Evolutionary conservation across 2,888 invertebrate species (phyloP).

Genomic region (Siphlonurus alternatus): DNA sequence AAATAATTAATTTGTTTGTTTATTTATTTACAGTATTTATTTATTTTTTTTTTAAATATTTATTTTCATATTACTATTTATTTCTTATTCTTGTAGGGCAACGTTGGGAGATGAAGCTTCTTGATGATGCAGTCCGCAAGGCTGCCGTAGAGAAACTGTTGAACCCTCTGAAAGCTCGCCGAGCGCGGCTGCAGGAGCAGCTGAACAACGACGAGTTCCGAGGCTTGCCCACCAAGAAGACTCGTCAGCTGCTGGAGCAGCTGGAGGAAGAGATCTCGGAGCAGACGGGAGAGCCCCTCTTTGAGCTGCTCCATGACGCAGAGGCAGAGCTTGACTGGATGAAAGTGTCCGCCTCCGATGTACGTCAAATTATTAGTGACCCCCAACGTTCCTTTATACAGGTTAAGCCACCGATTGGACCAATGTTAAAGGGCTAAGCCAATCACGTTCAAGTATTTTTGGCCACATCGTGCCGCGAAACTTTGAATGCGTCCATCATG

Average conservation of each 20-base stretch:
- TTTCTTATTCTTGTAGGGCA: neutral
- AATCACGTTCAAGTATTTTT: no score
- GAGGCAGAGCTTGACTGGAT: neutral
- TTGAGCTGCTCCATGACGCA: neutral
- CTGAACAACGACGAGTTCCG: neutral
- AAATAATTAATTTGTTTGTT: neutral
- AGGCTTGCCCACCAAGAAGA: neutral
- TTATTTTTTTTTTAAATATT: no score
- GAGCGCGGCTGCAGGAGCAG: neutral
- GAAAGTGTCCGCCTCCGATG: neutral
- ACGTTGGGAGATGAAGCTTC: neutral
- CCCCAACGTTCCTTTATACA: no score
- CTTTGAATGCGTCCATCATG: no score
- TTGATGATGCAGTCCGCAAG: neutral
- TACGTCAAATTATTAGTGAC: no score
- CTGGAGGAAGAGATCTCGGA: neutral
- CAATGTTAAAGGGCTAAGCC: no score
- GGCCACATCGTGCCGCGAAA: no score
- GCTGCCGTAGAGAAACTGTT: neutral
- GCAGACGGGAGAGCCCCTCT: neutral
- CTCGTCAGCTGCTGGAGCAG: neutral
- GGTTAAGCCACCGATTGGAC: no score
- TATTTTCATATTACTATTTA: no score
- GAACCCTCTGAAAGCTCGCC: neutral
- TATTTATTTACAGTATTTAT: no score